Evolutionary conservation across 2,797 vertebrate species (phyloP).

Genomic region (Rhinatrema bivittatum): DNA sequence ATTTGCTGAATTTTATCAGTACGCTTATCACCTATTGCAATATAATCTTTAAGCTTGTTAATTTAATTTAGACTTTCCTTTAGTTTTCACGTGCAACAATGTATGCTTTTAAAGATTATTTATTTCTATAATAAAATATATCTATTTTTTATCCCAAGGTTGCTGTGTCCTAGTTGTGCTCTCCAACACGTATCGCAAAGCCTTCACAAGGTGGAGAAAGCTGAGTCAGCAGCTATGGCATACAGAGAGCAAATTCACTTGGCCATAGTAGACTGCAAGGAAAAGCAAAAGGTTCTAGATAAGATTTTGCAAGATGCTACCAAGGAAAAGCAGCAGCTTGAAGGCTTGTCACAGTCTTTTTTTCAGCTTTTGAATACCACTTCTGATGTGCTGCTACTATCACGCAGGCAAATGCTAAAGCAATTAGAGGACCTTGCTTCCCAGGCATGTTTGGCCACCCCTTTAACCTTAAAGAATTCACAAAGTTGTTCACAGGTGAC

Average conservation of each 20-base stretch:
- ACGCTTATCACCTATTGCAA: no score
- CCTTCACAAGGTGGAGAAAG: slow-evolving; percentile 4
- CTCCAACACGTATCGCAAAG: slow-evolving; percentile 24
- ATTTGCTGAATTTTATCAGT: no score
- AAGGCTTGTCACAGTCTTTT: slow-evolving; percentile 9
- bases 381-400: slow-evolving; percentile 14
- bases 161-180: slow-evolving; percentile 31
- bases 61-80: no score
- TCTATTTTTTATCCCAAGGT: slow-evolving; percentile 20
- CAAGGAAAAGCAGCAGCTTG: slow-evolving; percentile 2
- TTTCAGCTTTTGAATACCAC: slow-evolving; percentile 5
- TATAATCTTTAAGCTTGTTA: neutral
- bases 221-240: slow-evolving; percentile 7
- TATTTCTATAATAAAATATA: neutral
- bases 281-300: slow-evolving; percentile 14
- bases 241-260: slow-evolving; percentile 12
- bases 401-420: slow-evolving; percentile 7
- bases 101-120: no score
- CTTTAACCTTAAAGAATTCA: neutral
- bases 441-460: neutral
- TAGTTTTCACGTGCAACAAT: no score
- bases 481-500: neutral
- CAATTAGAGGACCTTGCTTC: neutral
- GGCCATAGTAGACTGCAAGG: slow-evolving; percentile 19
- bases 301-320: slow-evolving; percentile 9